A percentile compares a stretch with the other conserved stretches of the same genome.
These are phyloP conservation scores for Xiphophorus birchmanni DNA, from an alignment of 2,797 vertebrate genomes.

Conservation along the genomic window DNA sequence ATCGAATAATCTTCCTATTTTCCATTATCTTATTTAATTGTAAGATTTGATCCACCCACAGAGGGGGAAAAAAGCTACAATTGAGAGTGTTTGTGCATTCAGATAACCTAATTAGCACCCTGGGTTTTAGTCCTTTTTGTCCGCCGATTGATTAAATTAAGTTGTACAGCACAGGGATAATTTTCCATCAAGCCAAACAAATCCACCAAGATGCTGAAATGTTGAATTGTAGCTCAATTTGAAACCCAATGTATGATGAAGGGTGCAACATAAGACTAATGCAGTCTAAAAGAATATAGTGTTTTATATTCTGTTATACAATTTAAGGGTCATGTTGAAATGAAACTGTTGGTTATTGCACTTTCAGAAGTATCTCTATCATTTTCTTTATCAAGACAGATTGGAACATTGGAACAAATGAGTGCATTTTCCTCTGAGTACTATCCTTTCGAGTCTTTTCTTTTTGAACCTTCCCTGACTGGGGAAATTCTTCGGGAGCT, in stretches of 20 bases:
- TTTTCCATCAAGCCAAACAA: conserved; percentile 22
- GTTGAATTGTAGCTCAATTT: not conserved
- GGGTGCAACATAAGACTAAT: not conserved
- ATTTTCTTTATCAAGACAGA: not conserved
- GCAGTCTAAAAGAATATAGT: not conserved
- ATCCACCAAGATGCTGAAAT: conserved; percentile 18
- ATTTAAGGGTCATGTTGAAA: not conserved
- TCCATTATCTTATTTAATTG: conserved; percentile 82
- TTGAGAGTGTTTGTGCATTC: conserved; percentile 70
- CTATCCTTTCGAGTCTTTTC: no score
- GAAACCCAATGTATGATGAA: not conserved
- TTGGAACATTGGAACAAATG: no score
- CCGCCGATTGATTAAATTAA: conserved; percentile 50
- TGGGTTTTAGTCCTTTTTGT: conserved; percentile 65
- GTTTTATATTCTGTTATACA: not conserved
- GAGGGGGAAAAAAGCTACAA: conserved; percentile 60
- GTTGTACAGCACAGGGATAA: conserved; percentile 35
- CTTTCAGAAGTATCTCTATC: not conserved
- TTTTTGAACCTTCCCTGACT: no score
- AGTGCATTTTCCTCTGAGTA: no score
- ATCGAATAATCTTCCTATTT: conserved; percentile 76
- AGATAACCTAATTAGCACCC: conserved; percentile 70
- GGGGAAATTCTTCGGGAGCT: no score
- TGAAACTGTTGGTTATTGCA: not conserved
- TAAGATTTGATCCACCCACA: conserved; percentile 74